A percentile compares a stretch with the other conserved stretches of the same genome.
Conservation (phyloP, 2,113 vertebrate genomes). For the Hippocampus comes region DNA sequence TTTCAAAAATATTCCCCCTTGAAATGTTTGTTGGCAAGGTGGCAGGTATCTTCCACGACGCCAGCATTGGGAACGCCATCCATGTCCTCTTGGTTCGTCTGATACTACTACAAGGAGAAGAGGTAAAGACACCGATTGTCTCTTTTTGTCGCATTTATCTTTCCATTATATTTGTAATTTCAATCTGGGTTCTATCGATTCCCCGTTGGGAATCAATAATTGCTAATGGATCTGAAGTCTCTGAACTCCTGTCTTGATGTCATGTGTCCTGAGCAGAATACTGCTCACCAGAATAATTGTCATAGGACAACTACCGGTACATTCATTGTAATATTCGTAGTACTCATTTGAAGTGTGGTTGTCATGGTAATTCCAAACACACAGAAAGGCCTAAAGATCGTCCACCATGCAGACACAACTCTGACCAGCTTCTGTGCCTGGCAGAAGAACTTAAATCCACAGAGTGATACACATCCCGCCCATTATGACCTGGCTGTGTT, state of each 20-base stretch:
- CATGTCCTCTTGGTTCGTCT: constrained; percentile 92
- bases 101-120: constrained; percentile 91
- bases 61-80: constrained; percentile 94
- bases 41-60: constrained; percentile 89
- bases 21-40: constrained; percentile 73
- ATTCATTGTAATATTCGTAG: too few species aligned
- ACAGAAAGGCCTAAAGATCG: constrained; percentile 89
- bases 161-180: neutral
- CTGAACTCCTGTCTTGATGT: too few species aligned
- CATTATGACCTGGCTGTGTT: constrained; percentile 93
- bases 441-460: constrained; percentile 95
- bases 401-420: constrained; percentile 92
- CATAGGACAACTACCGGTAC: too few species aligned
- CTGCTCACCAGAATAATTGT: too few species aligned
- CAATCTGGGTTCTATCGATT: too few species aligned
- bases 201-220: too few species aligned
- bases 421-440: constrained; percentile 94
- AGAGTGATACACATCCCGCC: constrained; percentile 89
- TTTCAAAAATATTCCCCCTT: neutral
- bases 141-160: neutral
- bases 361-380: neutral
- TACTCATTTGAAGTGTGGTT: too few species aligned
- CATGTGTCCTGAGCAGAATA: too few species aligned
- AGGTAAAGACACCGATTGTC: constrained; percentile 71
- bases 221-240: too few species aligned